A percentile compares a stretch with the other conserved stretches of the same genome.
These are phyloP conservation scores for Melieria picta DNA, from an alignment of 2,888 invertebrate genomes.

Conservation along the genomic window DNA sequence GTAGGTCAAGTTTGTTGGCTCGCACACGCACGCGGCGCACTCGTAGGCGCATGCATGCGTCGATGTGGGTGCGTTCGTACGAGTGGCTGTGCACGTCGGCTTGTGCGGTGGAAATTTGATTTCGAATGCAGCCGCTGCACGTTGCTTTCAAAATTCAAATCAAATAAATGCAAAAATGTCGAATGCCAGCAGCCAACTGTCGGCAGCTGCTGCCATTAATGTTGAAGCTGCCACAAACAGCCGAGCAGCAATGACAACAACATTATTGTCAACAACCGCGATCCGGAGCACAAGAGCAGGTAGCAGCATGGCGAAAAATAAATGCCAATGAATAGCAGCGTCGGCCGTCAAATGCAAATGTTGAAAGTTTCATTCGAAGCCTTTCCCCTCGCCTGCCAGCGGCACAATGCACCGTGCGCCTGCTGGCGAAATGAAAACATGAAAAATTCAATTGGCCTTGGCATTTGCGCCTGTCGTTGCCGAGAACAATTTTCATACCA, in stretches of 20 bases:
- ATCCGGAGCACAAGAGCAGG: too few species aligned
- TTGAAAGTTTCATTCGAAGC: too few species aligned
- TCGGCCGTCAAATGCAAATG: too few species aligned
- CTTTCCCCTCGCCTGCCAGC: too few species aligned
- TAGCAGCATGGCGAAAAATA: too few species aligned
- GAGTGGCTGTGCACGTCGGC: background rate
- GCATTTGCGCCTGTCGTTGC: background rate
- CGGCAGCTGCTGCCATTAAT: background rate
- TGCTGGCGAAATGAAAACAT: too few species aligned
- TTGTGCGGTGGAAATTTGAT: conserved; percentile 18
- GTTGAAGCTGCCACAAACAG: background rate
- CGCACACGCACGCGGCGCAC: background rate
- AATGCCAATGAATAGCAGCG: too few species aligned
- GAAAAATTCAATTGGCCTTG: conserved; percentile 10
- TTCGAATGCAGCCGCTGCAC: background rate
- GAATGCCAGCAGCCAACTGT: too few species aligned
- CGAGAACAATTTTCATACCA: too few species aligned
- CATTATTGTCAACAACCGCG: background rate
- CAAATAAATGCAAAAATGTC: too few species aligned
- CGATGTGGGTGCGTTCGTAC: background rate
- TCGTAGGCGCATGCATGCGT: background rate
- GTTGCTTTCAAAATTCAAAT: too few species aligned
- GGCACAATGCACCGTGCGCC: too few species aligned
- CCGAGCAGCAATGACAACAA: background rate
- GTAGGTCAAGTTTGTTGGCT: conserved; percentile 34